These are phyloP conservation scores for Chironomus riparius DNA, from an alignment of 2,888 invertebrate genomes.

Conservation along the genomic window DNA sequence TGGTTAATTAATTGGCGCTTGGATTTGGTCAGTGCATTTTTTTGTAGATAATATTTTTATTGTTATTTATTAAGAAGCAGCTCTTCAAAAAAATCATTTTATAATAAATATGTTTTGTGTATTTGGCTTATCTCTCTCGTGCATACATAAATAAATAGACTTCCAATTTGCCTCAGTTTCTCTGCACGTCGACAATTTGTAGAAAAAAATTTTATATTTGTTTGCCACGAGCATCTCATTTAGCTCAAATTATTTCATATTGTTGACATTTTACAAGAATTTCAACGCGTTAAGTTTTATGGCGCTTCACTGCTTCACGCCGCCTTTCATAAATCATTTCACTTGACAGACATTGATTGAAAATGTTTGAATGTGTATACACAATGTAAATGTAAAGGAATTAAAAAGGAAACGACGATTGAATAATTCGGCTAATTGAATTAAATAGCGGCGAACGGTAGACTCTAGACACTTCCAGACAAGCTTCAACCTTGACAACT, in stretches of 20 bases:
- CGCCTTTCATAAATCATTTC: too few species aligned
- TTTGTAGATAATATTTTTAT: too few species aligned
- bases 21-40: too few species aligned
- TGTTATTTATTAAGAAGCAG: too few species aligned
- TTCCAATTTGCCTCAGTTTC: neutral
- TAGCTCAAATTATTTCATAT: neutral
- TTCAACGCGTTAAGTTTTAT: neutral
- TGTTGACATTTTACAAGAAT: neutral
- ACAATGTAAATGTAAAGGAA: neutral
- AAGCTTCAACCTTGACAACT: constrained; percentile 11
- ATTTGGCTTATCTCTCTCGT: too few species aligned
- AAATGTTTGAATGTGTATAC: neutral
- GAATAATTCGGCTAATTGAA: neutral
- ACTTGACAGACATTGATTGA: neutral
- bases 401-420: neutral
- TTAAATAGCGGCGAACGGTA: neutral
- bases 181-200: neutral
- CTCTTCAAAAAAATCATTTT: too few species aligned
- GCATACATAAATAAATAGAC: too few species aligned
- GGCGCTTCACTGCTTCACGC: neutral
- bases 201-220: neutral
- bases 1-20: too few species aligned
- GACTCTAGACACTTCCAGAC: neutral
- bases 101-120: too few species aligned
- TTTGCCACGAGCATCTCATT: neutral